Evolutionary conservation across 2,113 vertebrate genomes (phyloP).

Genomic region (Lontra canadensis): DNA sequence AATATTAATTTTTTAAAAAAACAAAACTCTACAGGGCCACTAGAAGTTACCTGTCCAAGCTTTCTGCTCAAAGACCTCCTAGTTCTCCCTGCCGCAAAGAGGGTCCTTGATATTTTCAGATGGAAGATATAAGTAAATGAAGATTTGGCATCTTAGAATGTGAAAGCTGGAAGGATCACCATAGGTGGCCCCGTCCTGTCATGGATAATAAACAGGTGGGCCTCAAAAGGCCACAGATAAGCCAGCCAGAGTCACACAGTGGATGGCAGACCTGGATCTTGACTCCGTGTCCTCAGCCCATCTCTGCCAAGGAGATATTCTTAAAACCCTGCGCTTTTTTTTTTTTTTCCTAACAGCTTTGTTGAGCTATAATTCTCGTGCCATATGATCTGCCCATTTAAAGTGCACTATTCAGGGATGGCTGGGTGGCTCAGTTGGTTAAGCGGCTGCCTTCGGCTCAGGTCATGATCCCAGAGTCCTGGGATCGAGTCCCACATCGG

Average conservation of each 20-base stretch:
- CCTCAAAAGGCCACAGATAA: neutral
- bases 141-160: too few species aligned
- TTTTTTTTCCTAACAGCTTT: neutral
- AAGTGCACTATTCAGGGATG: neutral
- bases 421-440: too few species aligned
- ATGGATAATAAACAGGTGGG: neutral
- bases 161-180: neutral
- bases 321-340: neutral
- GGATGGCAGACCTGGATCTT: neutral
- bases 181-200: neutral
- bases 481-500: too few species aligned
- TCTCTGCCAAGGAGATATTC: neutral
- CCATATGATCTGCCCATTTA: neutral
- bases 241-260: fast-evolving
- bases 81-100: neutral
- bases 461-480: too few species aligned
- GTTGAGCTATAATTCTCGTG: neutral
- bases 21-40: neutral
- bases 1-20: neutral
- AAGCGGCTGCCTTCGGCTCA: too few species aligned
- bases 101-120: neutral
- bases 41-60: neutral
- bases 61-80: neutral
- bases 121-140: neutral
- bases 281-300: neutral